A percentile compares a stretch with the other conserved stretches of the same genome.
These are phyloP conservation scores for Sylvicola cinctus DNA, from an alignment of 2,888 invertebrate species.

Conservation along the genomic window DNA sequence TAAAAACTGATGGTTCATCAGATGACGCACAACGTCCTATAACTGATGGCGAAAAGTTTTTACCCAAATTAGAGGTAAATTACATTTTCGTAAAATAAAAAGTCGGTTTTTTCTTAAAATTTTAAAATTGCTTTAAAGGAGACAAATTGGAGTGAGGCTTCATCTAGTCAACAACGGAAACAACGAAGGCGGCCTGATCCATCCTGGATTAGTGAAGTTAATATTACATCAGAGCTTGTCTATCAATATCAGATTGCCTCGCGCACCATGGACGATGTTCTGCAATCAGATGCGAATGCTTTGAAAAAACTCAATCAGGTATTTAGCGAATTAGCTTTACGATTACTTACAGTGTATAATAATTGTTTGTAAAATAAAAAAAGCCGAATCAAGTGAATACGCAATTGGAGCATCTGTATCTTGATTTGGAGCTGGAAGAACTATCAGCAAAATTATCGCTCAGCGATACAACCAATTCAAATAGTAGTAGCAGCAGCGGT, in stretches of 20 bases:
- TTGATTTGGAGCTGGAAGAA: conserved; percentile 34
- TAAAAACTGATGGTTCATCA: conserved; percentile 38
- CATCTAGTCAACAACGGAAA: background rate
- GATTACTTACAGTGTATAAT: background rate
- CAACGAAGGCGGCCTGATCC: conserved; percentile 22
- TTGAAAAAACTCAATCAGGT: conserved; percentile 32
- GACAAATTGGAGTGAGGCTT: conserved; percentile 1
- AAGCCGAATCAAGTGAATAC: conserved; percentile 39
- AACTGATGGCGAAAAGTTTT: background rate
- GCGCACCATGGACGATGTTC: conserved; percentile 31
- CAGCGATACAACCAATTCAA: conserved; percentile 28
- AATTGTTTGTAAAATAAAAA: conserved; percentile 8
- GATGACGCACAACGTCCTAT: conserved; percentile 16
- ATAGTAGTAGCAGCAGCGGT: conserved; percentile 20
- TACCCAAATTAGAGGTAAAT: background rate
- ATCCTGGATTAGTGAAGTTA: conserved; percentile 36
- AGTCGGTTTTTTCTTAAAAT: background rate
- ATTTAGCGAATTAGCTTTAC: conserved; percentile 5
- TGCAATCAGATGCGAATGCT: conserved; percentile 32
- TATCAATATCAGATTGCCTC: conserved; percentile 36
- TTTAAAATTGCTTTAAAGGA: no score
- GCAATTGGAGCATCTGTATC: conserved; percentile 37
- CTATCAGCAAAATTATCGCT: conserved; percentile 28
- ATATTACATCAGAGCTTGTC: conserved; percentile 34
- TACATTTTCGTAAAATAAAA: background rate